These are phyloP conservation scores for Synergus laeviventris DNA, from an alignment of 2,888 invertebrate genomes.

Conservation along the genomic window DNA sequence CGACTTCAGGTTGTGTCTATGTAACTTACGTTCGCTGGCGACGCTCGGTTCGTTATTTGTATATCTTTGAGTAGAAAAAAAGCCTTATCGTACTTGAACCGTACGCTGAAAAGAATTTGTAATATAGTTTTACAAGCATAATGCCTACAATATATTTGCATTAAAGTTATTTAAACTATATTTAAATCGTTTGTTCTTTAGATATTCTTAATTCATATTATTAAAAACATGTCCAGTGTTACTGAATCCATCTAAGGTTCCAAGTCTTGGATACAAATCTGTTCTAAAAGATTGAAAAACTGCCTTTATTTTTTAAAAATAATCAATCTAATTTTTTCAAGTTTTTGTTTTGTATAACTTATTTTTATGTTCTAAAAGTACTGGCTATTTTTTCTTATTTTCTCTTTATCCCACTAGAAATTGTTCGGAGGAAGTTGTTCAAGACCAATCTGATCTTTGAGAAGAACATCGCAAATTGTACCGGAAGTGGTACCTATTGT, in stretches of 20 bases:
- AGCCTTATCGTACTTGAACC: constrained; percentile 30
- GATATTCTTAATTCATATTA: background rate
- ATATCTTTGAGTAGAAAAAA: constrained; percentile 40
- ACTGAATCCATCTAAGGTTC: background rate
- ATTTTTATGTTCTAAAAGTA: constrained; percentile 11
- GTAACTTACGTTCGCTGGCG: constrained; percentile 49
- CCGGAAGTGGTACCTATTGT: background rate
- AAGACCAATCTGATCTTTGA: constrained; percentile 67
- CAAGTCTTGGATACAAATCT: background rate
- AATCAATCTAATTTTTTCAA: background rate
- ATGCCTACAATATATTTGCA: constrained; percentile 34
- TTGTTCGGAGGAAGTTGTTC: constrained; percentile 70
- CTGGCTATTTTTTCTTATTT: constrained; percentile 52
- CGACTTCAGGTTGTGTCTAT: constrained; percentile 45
- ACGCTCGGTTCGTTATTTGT: constrained; percentile 35
- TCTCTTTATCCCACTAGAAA: constrained; percentile 60
- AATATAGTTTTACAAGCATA: constrained; percentile 40
- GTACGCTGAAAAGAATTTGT: constrained; percentile 30
- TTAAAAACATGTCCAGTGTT: background rate
- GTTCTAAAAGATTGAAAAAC: background rate
- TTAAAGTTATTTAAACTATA: constrained; percentile 24
- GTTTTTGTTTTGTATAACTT: background rate
- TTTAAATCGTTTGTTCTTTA: background rate
- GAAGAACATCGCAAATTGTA: constrained; percentile 42
- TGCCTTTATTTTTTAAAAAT: background rate